A percentile compares a stretch with the other conserved stretches of the same genome.
phyloP scores from a whole-genome alignment of 2,113 vertebrate species.

The Rhinoderma darwinii region DNA sequence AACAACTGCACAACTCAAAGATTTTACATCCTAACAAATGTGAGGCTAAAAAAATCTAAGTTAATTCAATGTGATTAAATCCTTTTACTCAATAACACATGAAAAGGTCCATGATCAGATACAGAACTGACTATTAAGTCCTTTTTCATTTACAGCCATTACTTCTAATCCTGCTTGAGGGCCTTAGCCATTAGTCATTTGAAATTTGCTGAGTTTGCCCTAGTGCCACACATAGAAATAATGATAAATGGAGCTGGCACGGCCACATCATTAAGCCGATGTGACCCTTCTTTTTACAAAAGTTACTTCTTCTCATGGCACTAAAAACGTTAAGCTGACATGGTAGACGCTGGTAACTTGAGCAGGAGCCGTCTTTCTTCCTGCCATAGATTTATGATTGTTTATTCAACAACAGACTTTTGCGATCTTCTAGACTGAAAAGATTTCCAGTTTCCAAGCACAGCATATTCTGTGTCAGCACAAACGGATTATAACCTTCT shows the following conservation, averaged over 20 bases:
- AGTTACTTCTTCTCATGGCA: conserved; percentile 54
- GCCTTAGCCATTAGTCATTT: conserved; percentile 60
- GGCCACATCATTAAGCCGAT: conserved; percentile 60
- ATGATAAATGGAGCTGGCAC: conserved; percentile 53
- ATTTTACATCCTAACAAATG: no score
- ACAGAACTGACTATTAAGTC: neutral
- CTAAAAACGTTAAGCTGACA: conserved; percentile 61
- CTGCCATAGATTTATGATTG: conserved; percentile 63
- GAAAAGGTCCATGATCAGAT: neutral
- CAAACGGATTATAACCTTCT: conserved; percentile 53
- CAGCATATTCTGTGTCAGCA: conserved; percentile 45
- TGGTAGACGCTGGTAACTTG: conserved; percentile 62
- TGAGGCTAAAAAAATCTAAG: neutral
- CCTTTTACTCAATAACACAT: neutral
- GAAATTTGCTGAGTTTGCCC: conserved; percentile 63
- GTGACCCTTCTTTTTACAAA: conserved; percentile 45
- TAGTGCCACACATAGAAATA: conserved; percentile 46
- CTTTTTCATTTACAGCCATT: conserved; percentile 58
- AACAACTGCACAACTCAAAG: no score
- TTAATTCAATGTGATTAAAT: neutral
- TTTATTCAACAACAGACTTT: conserved; percentile 64
- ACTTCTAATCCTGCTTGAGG: conserved; percentile 59
- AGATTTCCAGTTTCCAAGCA: conserved; percentile 55
- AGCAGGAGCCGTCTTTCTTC: conserved; percentile 59
- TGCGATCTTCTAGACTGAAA: conserved; percentile 51